Percentiles rank a stretch among this genome's conserved stretches.
These are phyloP conservation scores for Stenchaetothrips biformis DNA, from an alignment of 2,888 invertebrate genomes.

Conservation along the genomic window DNA sequence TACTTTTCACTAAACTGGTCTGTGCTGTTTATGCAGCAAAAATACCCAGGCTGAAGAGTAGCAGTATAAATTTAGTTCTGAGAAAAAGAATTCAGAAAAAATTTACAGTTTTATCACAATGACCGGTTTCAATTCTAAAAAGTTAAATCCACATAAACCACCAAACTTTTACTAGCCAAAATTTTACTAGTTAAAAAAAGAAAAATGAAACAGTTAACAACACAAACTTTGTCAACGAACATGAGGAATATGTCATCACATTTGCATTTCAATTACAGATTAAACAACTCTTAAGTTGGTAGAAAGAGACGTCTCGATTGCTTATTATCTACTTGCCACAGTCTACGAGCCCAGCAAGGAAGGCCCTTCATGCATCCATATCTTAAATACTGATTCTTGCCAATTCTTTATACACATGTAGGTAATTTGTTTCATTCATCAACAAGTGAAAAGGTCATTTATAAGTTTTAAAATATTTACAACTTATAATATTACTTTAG, in stretches of 20 bases:
- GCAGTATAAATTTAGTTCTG: too few relatives aligned
- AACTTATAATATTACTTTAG: neutral
- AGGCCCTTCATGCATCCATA: neutral
- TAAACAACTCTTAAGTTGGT: neutral
- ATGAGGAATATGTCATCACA: neutral
- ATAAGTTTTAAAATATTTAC: slow-evolving; percentile 7
- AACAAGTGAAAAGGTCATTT: slow-evolving; percentile 9
- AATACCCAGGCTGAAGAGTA: too few relatives aligned
- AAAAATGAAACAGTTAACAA: neutral
- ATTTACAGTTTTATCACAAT: neutral
- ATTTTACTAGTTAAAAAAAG: neutral
- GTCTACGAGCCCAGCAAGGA: neutral
- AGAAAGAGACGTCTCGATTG: neutral
- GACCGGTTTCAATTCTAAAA: neutral
- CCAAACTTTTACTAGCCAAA: neutral
- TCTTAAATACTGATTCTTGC: neutral
- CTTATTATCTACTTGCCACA: neutral
- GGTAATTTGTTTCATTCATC: neutral
- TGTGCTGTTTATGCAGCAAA: too few relatives aligned
- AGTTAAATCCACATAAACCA: neutral
- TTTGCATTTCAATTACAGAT: neutral
- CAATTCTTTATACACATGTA: slow-evolving; percentile 11
- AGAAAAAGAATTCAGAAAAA: too few relatives aligned
- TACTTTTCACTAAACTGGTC: too few relatives aligned
- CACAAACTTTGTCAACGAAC: too few relatives aligned